A percentile compares a stretch with the other conserved stretches of the same genome.
phyloP scores from a whole-genome alignment of 2,113 vertebrate species.

The Salvelinus sp. region DNA sequence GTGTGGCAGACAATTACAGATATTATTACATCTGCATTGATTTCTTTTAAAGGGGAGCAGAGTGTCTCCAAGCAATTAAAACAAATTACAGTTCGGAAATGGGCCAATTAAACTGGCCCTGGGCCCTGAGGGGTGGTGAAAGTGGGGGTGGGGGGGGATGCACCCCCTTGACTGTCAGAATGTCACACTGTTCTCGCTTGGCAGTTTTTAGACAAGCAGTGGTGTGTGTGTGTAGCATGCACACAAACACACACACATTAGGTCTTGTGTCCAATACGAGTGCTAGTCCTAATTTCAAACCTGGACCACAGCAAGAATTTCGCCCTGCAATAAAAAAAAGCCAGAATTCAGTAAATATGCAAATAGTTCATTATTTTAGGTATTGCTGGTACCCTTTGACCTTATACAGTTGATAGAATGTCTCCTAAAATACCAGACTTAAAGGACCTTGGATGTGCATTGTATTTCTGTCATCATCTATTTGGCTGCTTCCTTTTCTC shows the following conservation, averaged over 20 bases:
- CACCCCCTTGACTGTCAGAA: slow-evolving; percentile 66
- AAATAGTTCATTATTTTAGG: background rate
- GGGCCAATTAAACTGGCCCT: slow-evolving; percentile 81
- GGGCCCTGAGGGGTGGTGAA: slow-evolving; percentile 41
- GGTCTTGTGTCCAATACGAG: background rate
- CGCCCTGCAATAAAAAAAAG: background rate
- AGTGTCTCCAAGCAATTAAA: slow-evolving; percentile 80
- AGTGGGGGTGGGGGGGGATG: slow-evolving; percentile 12
- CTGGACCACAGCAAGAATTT: background rate
- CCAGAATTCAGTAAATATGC: background rate
- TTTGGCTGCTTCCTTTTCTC: slow-evolving; percentile 5
- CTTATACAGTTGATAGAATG: background rate
- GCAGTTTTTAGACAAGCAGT: slow-evolving; percentile 35
- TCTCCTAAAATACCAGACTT: slow-evolving; percentile 10
- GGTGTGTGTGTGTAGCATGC: background rate
- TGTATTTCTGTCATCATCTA: slow-evolving; percentile 15
- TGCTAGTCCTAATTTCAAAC: background rate
- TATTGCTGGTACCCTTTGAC: background rate
- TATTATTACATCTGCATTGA: slow-evolving; percentile 86
- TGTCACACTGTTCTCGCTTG: slow-evolving; percentile 51
- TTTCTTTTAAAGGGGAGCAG: slow-evolving; percentile 73
- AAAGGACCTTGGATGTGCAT: background rate
- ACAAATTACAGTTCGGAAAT: slow-evolving; percentile 81
- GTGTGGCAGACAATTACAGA: slow-evolving; percentile 82
- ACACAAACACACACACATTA: slow-evolving; percentile 17